Evolutionary conservation across 2,113 vertebrate genomes (phyloP).

Genomic region (Choloepus hoffmanni): DNA sequence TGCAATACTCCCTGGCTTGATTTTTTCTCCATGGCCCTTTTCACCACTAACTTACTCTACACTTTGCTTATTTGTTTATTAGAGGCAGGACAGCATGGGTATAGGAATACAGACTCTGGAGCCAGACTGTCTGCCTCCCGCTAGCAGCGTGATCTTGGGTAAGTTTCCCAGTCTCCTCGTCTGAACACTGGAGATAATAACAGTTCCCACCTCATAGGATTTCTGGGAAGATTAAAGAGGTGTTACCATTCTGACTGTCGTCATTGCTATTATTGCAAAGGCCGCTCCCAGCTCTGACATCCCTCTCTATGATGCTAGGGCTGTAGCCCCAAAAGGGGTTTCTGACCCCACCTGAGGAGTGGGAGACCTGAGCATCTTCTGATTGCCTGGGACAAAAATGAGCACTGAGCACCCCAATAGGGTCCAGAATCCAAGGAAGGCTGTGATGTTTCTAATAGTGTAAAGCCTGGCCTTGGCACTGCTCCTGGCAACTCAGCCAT

Average conservation of each 20-base stretch:
- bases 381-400: not conserved
- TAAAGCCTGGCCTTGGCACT: not conserved
- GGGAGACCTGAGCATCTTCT: not conserved
- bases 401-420: not conserved
- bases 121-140: too few species aligned
- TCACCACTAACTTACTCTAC: not conserved
- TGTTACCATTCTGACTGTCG: too few species aligned
- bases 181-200: not conserved
- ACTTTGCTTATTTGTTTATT: not conserved
- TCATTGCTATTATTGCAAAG: not conserved
- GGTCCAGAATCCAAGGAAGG: not conserved
- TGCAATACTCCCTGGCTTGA: not conserved
- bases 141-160: too few species aligned
- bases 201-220: not conserved
- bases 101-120: too few species aligned
- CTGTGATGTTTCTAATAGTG: not conserved
- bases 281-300: not conserved
- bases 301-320: not conserved
- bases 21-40: not conserved
- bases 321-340: not conserved
- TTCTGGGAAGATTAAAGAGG: not conserved
- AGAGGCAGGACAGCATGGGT: too few species aligned
- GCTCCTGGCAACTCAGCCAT: not conserved
- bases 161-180: not conserved
- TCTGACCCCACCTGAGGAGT: not conserved